A percentile compares a stretch with the other conserved stretches of the same genome.
These are phyloP conservation scores for Dexiosoma caninum DNA, from an alignment of 2,888 invertebrate genomes.

Conservation along the genomic window DNA sequence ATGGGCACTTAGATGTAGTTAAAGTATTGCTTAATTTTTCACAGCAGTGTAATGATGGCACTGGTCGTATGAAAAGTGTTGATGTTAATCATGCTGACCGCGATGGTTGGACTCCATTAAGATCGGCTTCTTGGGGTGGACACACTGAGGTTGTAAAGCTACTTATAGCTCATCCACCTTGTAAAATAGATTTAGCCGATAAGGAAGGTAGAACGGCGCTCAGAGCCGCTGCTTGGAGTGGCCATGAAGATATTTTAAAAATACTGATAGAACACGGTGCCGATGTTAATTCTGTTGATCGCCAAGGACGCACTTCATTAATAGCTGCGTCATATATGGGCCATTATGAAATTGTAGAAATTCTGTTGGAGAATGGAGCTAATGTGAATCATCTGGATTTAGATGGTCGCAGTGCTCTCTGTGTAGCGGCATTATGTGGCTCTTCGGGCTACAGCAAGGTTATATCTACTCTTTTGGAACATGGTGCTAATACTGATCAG, in stretches of 20 bases:
- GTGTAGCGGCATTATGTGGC: constrained; percentile 91
- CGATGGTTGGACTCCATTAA: constrained; percentile 93
- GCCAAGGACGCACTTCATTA: constrained; percentile 93
- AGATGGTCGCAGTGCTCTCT: constrained; percentile 91
- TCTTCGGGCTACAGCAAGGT: constrained; percentile 84
- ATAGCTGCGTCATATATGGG: constrained; percentile 98
- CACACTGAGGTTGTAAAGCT: constrained; percentile 92
- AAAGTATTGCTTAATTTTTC: constrained; percentile 79
- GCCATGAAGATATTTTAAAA: constrained; percentile 90
- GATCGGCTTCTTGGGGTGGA: constrained; percentile 97
- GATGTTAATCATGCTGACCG: constrained; percentile 87
- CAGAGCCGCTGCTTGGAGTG: constrained; percentile 95
- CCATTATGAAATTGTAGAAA: constrained; percentile 92
- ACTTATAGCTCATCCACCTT: constrained; percentile 85
- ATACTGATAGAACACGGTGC: constrained; percentile 87
- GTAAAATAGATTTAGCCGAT: constrained; percentile 91
- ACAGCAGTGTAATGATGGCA: constrained; percentile 75
- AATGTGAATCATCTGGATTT: constrained; percentile 91
- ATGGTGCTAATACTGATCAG: constrained; percentile 89
- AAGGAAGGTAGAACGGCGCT: constrained; percentile 93
- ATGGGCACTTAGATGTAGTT: constrained; percentile 86
- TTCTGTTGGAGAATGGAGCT: constrained; percentile 88
- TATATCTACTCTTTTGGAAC: constrained; percentile 87
- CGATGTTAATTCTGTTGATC: constrained; percentile 89
- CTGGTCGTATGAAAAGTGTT: constrained; percentile 79